Percentiles rank a stretch among this genome's conserved stretches.
These are phyloP conservation scores for Drosophila pseudoobscura DNA, from an alignment of 1,140 invertebrate genomes.

Conservation along the genomic window DNA sequence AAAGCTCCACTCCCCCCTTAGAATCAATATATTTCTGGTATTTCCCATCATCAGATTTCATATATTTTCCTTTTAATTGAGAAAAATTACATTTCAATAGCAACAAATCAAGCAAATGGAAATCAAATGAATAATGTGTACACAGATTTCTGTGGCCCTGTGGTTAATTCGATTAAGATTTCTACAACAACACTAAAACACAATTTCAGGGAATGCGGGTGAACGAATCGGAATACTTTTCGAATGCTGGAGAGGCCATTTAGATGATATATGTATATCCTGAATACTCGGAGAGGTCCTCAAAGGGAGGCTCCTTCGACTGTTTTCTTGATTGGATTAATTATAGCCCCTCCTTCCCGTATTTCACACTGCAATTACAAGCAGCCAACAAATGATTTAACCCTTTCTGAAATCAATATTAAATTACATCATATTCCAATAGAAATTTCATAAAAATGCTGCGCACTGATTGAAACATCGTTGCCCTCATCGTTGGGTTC, in stretches of 20 bases:
- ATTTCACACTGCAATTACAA: constrained; percentile 8
- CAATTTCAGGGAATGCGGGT: constrained; percentile 53
- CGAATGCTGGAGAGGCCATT: too few species aligned
- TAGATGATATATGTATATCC: too few species aligned
- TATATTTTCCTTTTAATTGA: constrained; percentile 43
- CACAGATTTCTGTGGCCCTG: constrained; percentile 61
- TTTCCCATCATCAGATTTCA: neutral
- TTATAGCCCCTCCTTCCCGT: neutral
- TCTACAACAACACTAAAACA: constrained; percentile 16
- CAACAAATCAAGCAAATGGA: constrained; percentile 15
- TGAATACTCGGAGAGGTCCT: too few species aligned
- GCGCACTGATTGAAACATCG: constrained; percentile 41
- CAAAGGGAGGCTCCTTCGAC: too few species aligned
- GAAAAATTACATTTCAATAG: constrained; percentile 67
- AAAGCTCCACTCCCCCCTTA: too few species aligned
- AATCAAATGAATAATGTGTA: constrained; percentile 58
- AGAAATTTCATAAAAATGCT: constrained; percentile 28
- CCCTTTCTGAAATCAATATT: constrained; percentile 53
- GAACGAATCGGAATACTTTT: neutral
- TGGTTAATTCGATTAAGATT: constrained; percentile 69
- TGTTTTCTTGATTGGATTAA: neutral
- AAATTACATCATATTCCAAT: constrained; percentile 30
- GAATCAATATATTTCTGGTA: too few species aligned
- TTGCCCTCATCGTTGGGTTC: constrained; percentile 22
- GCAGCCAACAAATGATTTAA: constrained; percentile 46